Base-by-base conservation (phyloP, 92 coral and sea anemone genomes). In the Epizoanthus rinbou region DNA sequence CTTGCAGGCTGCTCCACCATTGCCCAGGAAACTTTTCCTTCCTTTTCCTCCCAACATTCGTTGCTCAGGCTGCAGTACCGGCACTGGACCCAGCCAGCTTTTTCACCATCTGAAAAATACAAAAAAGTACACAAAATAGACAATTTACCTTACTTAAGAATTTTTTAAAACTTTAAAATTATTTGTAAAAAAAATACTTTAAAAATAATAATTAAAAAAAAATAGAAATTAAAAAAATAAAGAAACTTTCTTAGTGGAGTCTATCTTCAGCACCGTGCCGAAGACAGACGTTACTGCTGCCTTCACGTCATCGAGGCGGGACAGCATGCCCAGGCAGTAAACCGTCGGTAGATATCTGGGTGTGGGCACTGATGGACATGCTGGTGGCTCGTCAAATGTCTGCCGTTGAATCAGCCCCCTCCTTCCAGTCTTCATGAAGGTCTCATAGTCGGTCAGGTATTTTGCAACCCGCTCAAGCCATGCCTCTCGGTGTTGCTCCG, bases 201-300 rank as follows among this genome's bases (percentile, higher is more conserved):
- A 57, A 15, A 57, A 57, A 58, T 18, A 39, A 39, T 39, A 39
- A 39, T 39, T 39, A 39, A 39, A 39, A 39, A 39, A 39, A 39
- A 3, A 39, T 39, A 39, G 43, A 39, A 39, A 39, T 6, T 39
- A 58, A 58, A 58, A 6, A 58, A 58, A 58, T 6, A 8, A 7
- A 58, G 9, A 58, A 17, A 80, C 74, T 88, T 88, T 88, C 64
- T 88, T 88, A 3, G 91, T 88, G 71, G 88, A 88, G 71, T 88
- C 88, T 35, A 84, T 88, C 54, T 79, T 88, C 5, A 84, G 69
- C 9, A 84, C 69, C 0, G 18, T 68, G 3, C 88, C 88, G 57
- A 75, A 83, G 58, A 79, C 83, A 4, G 87, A 83, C 5, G 87
- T 75, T 4, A 83, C 75, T 3, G 84, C 66, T 1, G 91, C 86